Conservation (phyloP, 2,888 invertebrate genomes). For the Trimorus sp. region DNA sequence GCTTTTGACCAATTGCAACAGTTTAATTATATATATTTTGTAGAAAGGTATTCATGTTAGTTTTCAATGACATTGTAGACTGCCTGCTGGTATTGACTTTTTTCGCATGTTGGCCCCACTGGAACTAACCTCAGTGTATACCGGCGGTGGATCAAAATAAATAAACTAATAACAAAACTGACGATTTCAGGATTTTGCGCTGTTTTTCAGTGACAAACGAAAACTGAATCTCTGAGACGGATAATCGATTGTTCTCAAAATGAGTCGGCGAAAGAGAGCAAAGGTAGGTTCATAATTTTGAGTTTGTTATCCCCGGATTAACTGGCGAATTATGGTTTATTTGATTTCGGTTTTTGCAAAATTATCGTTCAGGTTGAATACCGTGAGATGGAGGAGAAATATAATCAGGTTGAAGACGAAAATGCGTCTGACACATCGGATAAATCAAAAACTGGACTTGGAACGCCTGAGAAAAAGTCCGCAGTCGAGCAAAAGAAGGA, state of each 20-base stretch:
- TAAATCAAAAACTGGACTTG: constrained; percentile 83
- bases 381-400: constrained; percentile 87
- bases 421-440: constrained; percentile 86
- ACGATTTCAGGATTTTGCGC: constrained; percentile 42
- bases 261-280: constrained; percentile 85
- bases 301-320: neutral
- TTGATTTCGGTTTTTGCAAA: constrained; percentile 34
- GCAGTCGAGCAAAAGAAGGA: constrained; percentile 83
- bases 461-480: constrained; percentile 78
- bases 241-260: constrained; percentile 71
- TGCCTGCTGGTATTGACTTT: neutral
- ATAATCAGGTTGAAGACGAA: constrained; percentile 84
- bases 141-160: constrained; percentile 66
- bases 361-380: constrained; percentile 83
- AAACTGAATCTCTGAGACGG: neutral
- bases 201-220: constrained; percentile 2
- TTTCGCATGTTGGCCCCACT: constrained; percentile 34
- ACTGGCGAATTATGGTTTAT: neutral
- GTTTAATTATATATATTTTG: too few species aligned
- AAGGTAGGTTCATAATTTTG: constrained; percentile 80
- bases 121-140: constrained; percentile 52
- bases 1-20: too few species aligned
- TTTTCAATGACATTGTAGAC: constrained; percentile 3
- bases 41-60: neutral
- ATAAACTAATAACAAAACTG: constrained; percentile 53